phyloP scores from a whole-genome alignment of 2,888 invertebrate species.

The Lithophane socia region DNA sequence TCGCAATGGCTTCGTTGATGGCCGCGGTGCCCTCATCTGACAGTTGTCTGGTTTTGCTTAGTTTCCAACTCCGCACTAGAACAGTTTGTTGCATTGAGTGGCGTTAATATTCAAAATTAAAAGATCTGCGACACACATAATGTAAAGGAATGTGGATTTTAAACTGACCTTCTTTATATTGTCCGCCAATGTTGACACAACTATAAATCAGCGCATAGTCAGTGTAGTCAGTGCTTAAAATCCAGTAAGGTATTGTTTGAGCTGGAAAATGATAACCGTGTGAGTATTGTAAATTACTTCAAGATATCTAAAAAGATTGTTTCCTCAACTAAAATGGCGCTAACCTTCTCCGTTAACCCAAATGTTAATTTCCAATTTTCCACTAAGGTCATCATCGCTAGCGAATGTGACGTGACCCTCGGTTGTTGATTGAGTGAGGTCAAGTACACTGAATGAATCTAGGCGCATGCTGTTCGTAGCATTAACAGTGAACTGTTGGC shows the following conservation, averaged over 20 bases:
- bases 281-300: background rate
- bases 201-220: constrained; percentile 91
- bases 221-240: constrained; percentile 90
- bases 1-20: too few species aligned
- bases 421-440: too few species aligned
- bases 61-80: too few species aligned
- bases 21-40: too few species aligned
- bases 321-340: constrained; percentile 50
- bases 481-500: too few species aligned
- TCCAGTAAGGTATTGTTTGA: constrained; percentile 75
- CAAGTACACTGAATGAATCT: too few species aligned
- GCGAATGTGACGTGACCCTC: too few species aligned
- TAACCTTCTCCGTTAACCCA: constrained; percentile 38
- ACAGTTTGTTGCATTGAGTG: too few species aligned
- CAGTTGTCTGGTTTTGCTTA: too few species aligned
- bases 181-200: constrained; percentile 82
- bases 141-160: too few species aligned
- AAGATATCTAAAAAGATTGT: constrained; percentile 8
- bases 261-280: constrained; percentile 66
- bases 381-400: constrained; percentile 70
- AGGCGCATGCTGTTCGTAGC: too few species aligned
- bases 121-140: background rate
- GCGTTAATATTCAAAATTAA: background rate
- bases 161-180: constrained; percentile 72
- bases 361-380: constrained; percentile 72